Percentiles rank a stretch among this genome's conserved stretches.
These are phyloP conservation scores for Stenopsyche tienmushanensis DNA, from an alignment of 1,140 invertebrate genomes.

Conservation along the genomic window DNA sequence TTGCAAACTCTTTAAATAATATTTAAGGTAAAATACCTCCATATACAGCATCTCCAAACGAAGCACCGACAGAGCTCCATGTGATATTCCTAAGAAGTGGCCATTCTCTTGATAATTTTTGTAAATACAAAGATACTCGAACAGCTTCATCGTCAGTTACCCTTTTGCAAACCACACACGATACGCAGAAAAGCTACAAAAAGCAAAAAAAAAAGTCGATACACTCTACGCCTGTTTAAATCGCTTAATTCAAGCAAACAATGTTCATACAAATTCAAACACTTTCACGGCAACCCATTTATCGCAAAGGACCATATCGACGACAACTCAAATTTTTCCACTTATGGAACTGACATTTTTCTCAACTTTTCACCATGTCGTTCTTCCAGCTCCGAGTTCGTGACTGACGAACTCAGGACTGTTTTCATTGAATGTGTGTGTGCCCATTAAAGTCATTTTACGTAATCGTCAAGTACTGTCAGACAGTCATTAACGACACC, in stretches of 20 bases:
- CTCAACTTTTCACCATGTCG: conserved; percentile 4
- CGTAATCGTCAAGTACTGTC: background rate
- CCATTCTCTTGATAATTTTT: conserved; percentile 73
- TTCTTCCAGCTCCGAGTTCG: background rate
- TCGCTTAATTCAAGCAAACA: no score
- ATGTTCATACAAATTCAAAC: conserved; percentile 55
- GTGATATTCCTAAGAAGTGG: conserved; percentile 71
- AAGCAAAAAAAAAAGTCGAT: no score
- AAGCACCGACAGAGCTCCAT: conserved; percentile 62
- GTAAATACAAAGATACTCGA: conserved; percentile 63
- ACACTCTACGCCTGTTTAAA: background rate
- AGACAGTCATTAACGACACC: background rate
- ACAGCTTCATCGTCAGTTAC: conserved; percentile 71
- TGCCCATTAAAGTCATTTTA: background rate
- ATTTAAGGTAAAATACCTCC: conserved; percentile 50
- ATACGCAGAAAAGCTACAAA: conserved; percentile 63
- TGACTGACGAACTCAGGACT: background rate
- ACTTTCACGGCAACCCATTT: conserved; percentile 58
- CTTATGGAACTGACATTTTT: background rate
- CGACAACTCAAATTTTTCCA: no score
- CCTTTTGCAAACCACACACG: conserved; percentile 66
- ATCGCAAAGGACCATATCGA: conserved; percentile 52
- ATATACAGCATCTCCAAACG: conserved; percentile 65
- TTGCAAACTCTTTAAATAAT: no score
- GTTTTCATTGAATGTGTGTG: background rate